These are phyloP conservation scores for Ammodramus savannarum DNA, from an alignment of 2,113 vertebrate genomes.

Conservation along the genomic window DNA sequence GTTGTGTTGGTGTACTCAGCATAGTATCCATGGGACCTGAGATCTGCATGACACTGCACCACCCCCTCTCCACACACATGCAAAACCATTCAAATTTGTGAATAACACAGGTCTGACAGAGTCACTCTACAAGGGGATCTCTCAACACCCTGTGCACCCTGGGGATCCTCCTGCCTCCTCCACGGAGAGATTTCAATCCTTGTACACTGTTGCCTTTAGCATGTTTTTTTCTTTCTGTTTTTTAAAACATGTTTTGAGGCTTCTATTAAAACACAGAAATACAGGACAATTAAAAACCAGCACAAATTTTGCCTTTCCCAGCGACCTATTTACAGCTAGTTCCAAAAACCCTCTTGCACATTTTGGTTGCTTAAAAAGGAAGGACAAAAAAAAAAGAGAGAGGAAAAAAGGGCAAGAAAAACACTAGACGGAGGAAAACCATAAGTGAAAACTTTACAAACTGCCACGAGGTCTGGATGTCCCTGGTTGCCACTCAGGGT, in stretches of 20 bases:
- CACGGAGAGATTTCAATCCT: neutral
- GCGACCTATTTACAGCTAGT: conserved; percentile 88
- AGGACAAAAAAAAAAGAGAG: neutral
- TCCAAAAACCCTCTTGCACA: conserved; percentile 51
- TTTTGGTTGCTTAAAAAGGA: conserved; percentile 40
- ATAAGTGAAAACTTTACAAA: conserved; percentile 70
- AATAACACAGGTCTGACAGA: neutral
- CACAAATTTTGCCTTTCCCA: conserved; percentile 80
- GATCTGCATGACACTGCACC: neutral
- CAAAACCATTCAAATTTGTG: neutral
- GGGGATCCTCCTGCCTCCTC: neutral
- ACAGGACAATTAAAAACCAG: conserved; percentile 91
- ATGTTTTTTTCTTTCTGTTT: neutral
- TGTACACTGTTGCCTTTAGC: neutral
- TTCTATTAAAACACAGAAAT: conserved; percentile 96
- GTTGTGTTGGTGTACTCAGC: neutral
- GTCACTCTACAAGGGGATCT: neutral
- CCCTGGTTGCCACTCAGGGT: conserved; percentile 72
- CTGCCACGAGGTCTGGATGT: conserved; percentile 65
- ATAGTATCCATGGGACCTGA: neutral
- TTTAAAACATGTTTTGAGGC: conserved; percentile 75
- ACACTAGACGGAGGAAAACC: conserved; percentile 45
- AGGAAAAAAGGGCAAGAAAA: neutral
- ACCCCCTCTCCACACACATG: neutral
- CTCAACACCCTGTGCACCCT: neutral